These are phyloP conservation scores for Florisuga fusca DNA, from an alignment of 2,797 vertebrate species.

Conservation along the genomic window DNA sequence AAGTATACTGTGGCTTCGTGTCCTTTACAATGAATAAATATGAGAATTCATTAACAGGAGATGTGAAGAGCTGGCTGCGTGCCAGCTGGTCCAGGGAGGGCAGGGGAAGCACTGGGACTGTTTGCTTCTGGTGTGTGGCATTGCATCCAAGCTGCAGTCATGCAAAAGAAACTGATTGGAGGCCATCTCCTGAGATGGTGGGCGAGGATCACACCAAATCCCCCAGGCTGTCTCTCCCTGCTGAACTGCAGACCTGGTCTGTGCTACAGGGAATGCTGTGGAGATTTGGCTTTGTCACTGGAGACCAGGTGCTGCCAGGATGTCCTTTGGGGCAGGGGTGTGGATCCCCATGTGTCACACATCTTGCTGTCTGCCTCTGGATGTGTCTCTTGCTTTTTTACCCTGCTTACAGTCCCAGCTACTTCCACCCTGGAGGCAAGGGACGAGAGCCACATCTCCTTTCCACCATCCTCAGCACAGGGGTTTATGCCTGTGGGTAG, in stretches of 20 bases:
- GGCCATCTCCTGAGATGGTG: background rate
- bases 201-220: background rate
- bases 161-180: background rate
- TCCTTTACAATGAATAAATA: background rate
- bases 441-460: background rate
- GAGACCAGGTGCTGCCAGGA: background rate
- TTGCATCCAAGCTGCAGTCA: background rate
- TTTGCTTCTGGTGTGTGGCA: background rate
- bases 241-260: background rate
- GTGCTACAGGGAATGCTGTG: rapidly evolving
- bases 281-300: rapidly evolving
- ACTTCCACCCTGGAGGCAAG: rapidly evolving
- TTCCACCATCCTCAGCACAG: rapidly evolving
- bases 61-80: background rate
- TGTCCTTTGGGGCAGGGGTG: rapidly evolving
- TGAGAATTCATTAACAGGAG: background rate
- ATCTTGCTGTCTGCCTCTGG: background rate
- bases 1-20: rapidly evolving
- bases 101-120: rapidly evolving
- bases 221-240: rapidly evolving
- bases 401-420: background rate
- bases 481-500: background rate
- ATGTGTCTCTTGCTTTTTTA: background rate
- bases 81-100: rapidly evolving
- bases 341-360: rapidly evolving